Conservation (phyloP, 2,888 invertebrate genomes). For the Antheraea assamensis region DNA sequence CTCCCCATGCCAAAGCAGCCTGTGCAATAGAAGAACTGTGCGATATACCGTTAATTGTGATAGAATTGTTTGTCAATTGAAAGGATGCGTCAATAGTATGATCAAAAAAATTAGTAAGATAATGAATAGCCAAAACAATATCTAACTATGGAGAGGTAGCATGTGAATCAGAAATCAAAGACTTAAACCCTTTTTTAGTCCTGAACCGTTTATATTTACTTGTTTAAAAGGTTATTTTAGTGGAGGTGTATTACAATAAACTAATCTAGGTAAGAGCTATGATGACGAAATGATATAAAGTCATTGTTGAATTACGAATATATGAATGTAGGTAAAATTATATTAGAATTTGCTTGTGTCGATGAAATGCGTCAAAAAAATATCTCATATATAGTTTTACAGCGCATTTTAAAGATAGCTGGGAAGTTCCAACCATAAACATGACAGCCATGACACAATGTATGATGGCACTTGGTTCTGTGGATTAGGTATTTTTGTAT, state of each 20-base stretch:
- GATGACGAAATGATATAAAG: not conserved
- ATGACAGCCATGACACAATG: conserved; percentile 11
- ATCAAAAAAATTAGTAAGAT: not conserved
- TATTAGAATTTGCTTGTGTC: not conserved
- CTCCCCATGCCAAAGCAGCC: too few relatives aligned
- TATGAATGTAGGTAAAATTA: not conserved
- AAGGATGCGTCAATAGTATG: too few relatives aligned
- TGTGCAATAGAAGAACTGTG: not conserved
- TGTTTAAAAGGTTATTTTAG: not conserved
- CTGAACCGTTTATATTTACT: not conserved
- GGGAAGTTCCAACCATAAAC: conserved; percentile 9
- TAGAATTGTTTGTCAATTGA: not conserved
- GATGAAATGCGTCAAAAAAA: not conserved
- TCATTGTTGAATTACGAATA: not conserved
- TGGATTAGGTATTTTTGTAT: conserved; percentile 1
- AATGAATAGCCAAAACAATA: not conserved
- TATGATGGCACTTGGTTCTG: not conserved
- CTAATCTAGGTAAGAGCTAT: not conserved
- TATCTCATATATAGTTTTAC: conserved; percentile 3
- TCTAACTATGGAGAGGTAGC: not conserved
- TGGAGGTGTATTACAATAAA: not conserved
- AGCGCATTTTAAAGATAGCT: not conserved
- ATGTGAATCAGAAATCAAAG: not conserved
- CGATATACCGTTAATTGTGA: not conserved
- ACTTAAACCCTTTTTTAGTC: not conserved